Evolutionary conservation across 2,888 invertebrate genomes (phyloP), one percentile per base, ranked within the genome.

Genomic region (Drosophila melanosoma): DNA sequence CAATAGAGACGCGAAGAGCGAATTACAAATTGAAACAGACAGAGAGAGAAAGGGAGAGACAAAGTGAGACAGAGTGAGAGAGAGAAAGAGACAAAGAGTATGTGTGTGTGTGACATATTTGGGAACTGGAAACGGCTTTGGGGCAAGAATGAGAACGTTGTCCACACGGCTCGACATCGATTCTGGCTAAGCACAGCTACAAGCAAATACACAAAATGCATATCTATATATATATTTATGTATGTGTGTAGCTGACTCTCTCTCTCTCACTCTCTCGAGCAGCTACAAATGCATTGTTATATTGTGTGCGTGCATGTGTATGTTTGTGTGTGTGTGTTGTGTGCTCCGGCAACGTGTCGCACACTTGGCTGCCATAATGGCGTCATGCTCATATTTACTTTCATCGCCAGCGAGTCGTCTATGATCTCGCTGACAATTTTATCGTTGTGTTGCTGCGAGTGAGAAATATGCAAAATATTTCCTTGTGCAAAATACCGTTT

Each of bases 401-500:
- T 86, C 87, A 89, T 82, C 85, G 87, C 80, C 80, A 74, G 79
- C 68, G 79, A 83, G 81, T 77, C 82, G 77, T 83, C 87, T 88
- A 88, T 83, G 86, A 88, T 79, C 87, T 87, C 81, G 88, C 88
- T 91, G 91, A 91, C 90, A 91, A 90, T 87, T 91, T 90, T 83
- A 90, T 88, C 86, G 88, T 62, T 63, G 66, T 75, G 72, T 45
- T 71, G 78, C 80, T 84, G 85, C 59, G 73, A 69, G 81, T 74
- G 35, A 40, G 64, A 82, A 82, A 84, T 90, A 90, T 90, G 89
- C 89, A 89, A 87, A 89, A 73, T 84, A 90, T 87, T 90, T 87
- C 83, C 83, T 80, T 80, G 79, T 78, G 72, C 81, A 69, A 69
- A 85, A 81, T 75, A 82, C 74, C 73, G 76, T 87, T 84, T 81